These are phyloP conservation scores for Amphimallon solstitiale DNA, from an alignment of 2,888 invertebrate species.

Conservation along the genomic window DNA sequence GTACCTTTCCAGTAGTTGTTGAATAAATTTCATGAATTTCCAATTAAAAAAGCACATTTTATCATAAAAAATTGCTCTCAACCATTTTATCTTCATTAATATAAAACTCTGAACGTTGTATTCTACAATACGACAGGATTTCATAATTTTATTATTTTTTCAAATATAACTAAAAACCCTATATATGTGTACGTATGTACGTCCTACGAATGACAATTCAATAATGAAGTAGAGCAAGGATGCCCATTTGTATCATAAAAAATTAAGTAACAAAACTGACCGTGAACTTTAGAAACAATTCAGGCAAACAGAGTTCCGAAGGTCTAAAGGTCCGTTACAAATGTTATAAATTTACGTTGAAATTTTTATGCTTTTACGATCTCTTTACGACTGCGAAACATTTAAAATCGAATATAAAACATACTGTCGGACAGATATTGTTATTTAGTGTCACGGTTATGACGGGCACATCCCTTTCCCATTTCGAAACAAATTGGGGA, in stretches of 20 bases:
- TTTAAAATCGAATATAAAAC: constrained; percentile 45
- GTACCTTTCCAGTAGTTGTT: too few relatives aligned
- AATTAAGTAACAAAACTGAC: constrained; percentile 30
- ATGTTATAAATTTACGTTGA: constrained; percentile 35
- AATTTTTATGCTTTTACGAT: constrained; percentile 42
- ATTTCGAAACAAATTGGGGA: constrained; percentile 26
- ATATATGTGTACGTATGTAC: background rate
- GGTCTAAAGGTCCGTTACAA: constrained; percentile 30
- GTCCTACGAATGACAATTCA: background rate
- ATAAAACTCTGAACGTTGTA: too few relatives aligned
- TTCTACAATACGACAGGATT: too few relatives aligned
- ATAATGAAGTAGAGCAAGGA: constrained; percentile 1
- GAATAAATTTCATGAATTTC: too few relatives aligned
- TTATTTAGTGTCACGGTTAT: constrained; percentile 50
- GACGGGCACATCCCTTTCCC: constrained; percentile 44
- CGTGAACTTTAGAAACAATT: constrained; percentile 26
- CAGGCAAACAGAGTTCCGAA: constrained; percentile 30
- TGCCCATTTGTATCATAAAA: constrained; percentile 27
- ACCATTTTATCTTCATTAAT: too few relatives aligned
- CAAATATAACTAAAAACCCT: too few relatives aligned
- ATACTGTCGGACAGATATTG: constrained; percentile 46
- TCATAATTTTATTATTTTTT: too few relatives aligned
- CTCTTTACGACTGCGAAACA: constrained; percentile 43
- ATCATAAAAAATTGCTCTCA: too few relatives aligned
- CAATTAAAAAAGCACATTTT: too few relatives aligned